Evolutionary conservation across 2,797 vertebrate species (phyloP), one percentile per base, ranked within the genome.

Genomic region (Lagocephalus sceleratus): DNA sequence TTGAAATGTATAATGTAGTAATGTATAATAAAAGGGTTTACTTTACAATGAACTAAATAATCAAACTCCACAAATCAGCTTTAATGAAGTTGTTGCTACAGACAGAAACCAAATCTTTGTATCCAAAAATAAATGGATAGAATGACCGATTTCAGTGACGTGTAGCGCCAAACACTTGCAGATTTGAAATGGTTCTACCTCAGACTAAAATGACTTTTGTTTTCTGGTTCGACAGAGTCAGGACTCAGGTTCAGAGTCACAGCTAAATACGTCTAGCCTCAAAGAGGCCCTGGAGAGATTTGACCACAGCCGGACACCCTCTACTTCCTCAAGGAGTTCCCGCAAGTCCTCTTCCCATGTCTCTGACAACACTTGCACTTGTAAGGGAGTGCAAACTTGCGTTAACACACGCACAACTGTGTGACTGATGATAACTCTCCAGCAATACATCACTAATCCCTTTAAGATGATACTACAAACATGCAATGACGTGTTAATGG

Each of bases 251-350:
- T 95, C 93, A 55, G 94, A 98, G 75, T 96, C 94, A 15, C 94
- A 95, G 60, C 91, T 96, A 72, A 97, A 95, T 52, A 95, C 94
- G 4, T 94, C 95, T 71, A 96, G 95, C 76, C 91, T 99, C 61
- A 98, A 98, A 79, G 94, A 98, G 87, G 95, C 92, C 11, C 84
- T 98, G 68, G 95, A 99, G 81, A 92, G 94, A 47, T 97, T 97
- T 79, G 94, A 97, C 81, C 93, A 71, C 70, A 97, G 95, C 75
- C 91, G 91, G 59, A 93, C 96, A 5, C 90, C 94, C 42, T 99
- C 97, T 47, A 92, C 93, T 25, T 97, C 96, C 23, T 98, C 96
- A 0, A 89, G 90, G 49, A 98, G 95, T 85, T 99, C 95, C 50
- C 93, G 82, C 76, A 97, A 96, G 85, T 98, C 97, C 60, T 92